A percentile compares a stretch with the other conserved stretches of the same genome.
Evolutionary conservation across 2,888 invertebrate species (phyloP).

Genomic region (Tanytarsus gracilentus): DNA sequence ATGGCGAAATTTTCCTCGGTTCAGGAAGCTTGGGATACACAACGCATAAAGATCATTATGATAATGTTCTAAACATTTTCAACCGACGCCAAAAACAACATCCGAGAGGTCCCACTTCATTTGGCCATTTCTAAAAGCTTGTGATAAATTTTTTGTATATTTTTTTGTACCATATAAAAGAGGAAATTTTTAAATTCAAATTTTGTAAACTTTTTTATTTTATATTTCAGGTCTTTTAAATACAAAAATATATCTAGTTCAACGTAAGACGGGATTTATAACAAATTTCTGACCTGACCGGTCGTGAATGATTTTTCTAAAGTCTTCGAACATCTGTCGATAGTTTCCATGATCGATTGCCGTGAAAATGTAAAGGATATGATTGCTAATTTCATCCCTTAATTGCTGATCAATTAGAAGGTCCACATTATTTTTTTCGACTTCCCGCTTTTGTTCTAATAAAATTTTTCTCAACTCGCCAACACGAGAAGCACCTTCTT

Average conservation of each 20-base stretch:
- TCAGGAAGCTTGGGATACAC: conserved; percentile 43
- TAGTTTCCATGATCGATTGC: conserved; percentile 40
- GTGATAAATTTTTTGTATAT: neutral
- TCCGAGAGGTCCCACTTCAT: neutral
- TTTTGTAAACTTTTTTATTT: too few relatives aligned
- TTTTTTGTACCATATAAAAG: too few relatives aligned
- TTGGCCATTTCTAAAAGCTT: neutral
- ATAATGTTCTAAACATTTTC: conserved; percentile 13
- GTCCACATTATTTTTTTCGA: conserved; percentile 36
- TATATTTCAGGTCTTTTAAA: too few relatives aligned
- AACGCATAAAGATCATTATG: conserved; percentile 36
- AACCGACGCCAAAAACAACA: neutral
- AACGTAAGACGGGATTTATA: neutral
- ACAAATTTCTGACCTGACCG: neutral
- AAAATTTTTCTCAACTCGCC: conserved; percentile 42
- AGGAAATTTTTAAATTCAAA: too few relatives aligned
- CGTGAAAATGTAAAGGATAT: conserved; percentile 48
- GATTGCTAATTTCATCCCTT: conserved; percentile 46
- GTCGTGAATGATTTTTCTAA: conserved; percentile 30
- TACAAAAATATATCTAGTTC: too few relatives aligned
- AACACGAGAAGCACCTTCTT: conserved; percentile 46
- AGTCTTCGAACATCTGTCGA: conserved; percentile 35
- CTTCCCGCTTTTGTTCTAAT: conserved; percentile 36
- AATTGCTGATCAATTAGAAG: conserved; percentile 41
- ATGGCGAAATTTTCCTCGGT: conserved; percentile 42